Base-by-base conservation (phyloP, 2,797 vertebrate genomes). In the Glyptemys insculpta region DNA sequence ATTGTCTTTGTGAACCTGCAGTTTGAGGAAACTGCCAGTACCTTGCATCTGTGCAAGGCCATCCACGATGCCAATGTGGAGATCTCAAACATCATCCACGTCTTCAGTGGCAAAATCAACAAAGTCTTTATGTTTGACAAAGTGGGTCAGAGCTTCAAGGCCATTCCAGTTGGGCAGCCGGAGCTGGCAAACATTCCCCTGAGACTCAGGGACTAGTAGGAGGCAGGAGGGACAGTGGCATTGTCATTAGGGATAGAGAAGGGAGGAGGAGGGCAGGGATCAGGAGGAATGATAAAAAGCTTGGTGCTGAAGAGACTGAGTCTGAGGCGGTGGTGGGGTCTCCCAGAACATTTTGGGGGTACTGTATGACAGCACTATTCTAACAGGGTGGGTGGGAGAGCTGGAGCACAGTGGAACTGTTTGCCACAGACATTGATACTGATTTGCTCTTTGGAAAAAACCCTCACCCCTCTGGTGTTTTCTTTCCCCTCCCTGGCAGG, bases 61-160 rank as follows among this genome's bases (percentile, higher is more conserved):
- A 97, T 98, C 81, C 96, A 97, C 41, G 72, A 95, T 3, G 94
- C 96, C 80, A 97, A 59, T 8, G 68, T 90, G 31, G 81, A 95
- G 16, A 97, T 98, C 27, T 79, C 34, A 8, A 94, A 93, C 1
- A 92, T 97, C 44, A 65, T 98, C 76, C 59, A 47, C 37, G 80
- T 59, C 65, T 95, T 96, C 80, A 91, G 94, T 37, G 98, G 98
- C 19, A 95, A 98, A 88, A 96, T 98, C 94, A 98, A 98, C 81
- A 98, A 98, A 78, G 89, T 98, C 78, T 96, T 98, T 86, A 98
- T 98, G 98, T 98, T 98, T 84, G 98, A 98, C 90, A 98, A 98
- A 97, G 98, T 98, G 84, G 87, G 83, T 80, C 25, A 50, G 34
- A 23, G 41, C 5, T 34, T 3, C 76, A 47, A 31, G 74, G 44